Conservation (phyloP, 2,113 vertebrate species). For the Sardina pilchardus region DNA sequence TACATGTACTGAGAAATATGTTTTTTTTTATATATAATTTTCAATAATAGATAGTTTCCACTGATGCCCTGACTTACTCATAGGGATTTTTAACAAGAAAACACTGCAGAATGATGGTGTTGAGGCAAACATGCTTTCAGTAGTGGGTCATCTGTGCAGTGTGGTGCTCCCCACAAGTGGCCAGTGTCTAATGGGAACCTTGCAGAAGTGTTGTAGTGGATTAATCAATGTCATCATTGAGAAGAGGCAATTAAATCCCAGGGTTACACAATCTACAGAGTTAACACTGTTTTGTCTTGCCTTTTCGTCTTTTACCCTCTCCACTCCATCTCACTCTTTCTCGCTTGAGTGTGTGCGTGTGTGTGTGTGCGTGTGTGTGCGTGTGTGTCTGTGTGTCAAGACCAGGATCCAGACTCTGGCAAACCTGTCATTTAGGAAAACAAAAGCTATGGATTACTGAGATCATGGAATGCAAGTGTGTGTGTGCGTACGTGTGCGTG, state of each 20-base stretch:
- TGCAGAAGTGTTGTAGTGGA: constrained; percentile 35
- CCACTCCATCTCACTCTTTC: not conserved
- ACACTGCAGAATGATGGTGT: not conserved
- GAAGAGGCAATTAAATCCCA: constrained; percentile 47
- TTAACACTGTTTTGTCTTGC: not conserved
- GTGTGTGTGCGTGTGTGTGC: not conserved
- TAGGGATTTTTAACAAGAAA: not conserved
- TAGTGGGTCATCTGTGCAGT: not conserved
- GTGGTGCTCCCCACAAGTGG: constrained; percentile 9
- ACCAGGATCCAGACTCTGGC: not conserved
- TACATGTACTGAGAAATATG: not conserved
- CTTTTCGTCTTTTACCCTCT: not conserved
- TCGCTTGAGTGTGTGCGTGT: too few species aligned
- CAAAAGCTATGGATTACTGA: not conserved
- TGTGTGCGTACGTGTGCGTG: not conserved
- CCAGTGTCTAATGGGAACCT: constrained; percentile 38
- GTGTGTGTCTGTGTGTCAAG: not conserved
- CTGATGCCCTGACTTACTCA: not conserved
- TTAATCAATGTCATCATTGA: constrained; percentile 50
- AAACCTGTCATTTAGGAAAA: not conserved
- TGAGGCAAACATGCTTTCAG: not conserved
- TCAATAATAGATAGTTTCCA: not conserved
- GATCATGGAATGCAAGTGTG: not conserved
- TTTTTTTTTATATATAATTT: not conserved
- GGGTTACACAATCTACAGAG: constrained; percentile 31